Base-by-base conservation (phyloP, 1,140 invertebrate species). In the Pinna nobilis region DNA sequence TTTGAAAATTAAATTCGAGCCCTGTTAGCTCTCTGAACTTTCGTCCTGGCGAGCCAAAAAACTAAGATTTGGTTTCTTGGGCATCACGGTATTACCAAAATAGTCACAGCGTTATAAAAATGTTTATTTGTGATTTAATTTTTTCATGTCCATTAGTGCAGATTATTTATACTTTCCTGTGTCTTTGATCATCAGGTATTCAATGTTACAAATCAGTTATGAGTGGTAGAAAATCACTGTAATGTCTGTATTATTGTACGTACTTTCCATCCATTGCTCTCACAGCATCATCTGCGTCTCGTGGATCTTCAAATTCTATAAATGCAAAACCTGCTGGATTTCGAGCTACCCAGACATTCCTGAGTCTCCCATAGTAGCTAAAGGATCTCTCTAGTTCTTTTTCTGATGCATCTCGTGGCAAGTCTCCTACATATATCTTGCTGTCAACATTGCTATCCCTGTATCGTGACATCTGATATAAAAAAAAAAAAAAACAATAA, bases 361-460 rank as follows among this genome's bases (percentile, higher is more conserved):
- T 93, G 74, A 99, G 90, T 33, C 95, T 94, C 4, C 98, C 98
- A 89, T 98, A 99, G 82, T 97, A 95, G 61, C 94, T 93, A 88
- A 99, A 99, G 9, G 95, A 94, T 89, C 97, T 95, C 60, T 90
- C 89, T 39, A 90, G 37, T 66, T 90, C 89, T 66, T 89, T 86
- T 55, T 89, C 87, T 44, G 83, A 83, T 2, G 86, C 88, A 77
- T 89, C 87, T 65, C 84, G 75, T 5, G 89, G 83, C 44, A 99
- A 91, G 91, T 98, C 97, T 41, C 98, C 98, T 30, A 99, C 96
- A 89, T 99, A 99, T 11, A 99, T 94, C 90, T 99, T 99, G 82
- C 95, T 96, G 86, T 98, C 97, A 35, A 81, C 33, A 39, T 78
- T 75, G 30, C 66, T 60, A 50, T 76, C 69, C 28, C 77, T 65